These are phyloP conservation scores for Mesocentrotus franciscanus DNA, from an alignment of 53 echinoderm and acorn worm species.

Conservation along the genomic window DNA sequence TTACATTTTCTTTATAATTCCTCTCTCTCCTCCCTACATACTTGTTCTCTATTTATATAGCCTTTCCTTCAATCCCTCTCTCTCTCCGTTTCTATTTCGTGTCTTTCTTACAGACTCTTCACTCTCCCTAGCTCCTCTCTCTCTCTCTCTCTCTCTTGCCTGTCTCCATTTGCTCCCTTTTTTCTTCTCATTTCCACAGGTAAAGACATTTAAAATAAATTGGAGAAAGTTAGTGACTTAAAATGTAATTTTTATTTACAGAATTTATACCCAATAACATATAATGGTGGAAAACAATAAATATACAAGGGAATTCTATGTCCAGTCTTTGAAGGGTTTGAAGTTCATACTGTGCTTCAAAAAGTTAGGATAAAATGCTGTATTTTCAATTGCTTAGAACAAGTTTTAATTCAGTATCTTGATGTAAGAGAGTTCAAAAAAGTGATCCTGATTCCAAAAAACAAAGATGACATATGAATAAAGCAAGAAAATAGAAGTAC, in stretches of 20 bases:
- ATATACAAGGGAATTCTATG: conserved; percentile 17
- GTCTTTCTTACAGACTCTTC: not conserved
- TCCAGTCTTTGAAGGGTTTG: not conserved
- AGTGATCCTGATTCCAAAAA: not conserved
- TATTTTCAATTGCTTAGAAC: not conserved
- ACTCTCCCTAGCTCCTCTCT: not conserved
- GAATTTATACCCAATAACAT: conserved; percentile 4
- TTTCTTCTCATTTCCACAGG: not conserved
- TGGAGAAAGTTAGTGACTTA: not conserved
- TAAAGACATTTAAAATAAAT: not conserved
- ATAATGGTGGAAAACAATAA: not conserved
- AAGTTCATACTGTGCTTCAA: not conserved
- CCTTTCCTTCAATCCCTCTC: not conserved
- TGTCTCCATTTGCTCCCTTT: not conserved
- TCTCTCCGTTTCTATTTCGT: too few relatives aligned
- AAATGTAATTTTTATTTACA: conserved; percentile 50
- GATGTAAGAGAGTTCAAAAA: not conserved
- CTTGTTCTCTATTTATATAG: not conserved
- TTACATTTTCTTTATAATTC: not conserved
- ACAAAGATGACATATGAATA: not conserved
- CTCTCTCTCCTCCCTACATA: not conserved
- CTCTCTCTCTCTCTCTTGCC: too few relatives aligned
- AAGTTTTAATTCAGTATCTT: not conserved
- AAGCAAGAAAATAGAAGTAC: not conserved
- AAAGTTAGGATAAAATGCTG: not conserved